A percentile compares a stretch with the other conserved stretches of the same genome.
Evolutionary conservation across 1,140 invertebrate species (phyloP).

Genomic region (Arctopsyche grandis): DNA sequence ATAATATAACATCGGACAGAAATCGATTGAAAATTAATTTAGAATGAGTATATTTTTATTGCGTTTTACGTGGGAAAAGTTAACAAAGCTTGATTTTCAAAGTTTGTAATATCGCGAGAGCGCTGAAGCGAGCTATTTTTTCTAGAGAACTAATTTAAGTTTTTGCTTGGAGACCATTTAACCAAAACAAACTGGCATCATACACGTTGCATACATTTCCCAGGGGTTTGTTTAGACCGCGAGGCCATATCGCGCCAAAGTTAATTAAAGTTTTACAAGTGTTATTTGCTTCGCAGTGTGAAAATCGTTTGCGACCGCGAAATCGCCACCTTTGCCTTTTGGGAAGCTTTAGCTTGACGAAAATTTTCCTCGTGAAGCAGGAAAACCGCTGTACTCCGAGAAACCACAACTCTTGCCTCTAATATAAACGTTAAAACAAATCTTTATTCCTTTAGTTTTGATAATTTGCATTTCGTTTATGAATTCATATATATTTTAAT

Average conservation of each 20-base stretch:
- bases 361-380: background rate
- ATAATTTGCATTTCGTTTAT: background rate
- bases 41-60: too few species aligned
- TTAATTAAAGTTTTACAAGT: constrained; percentile 41
- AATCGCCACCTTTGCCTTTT: constrained; percentile 19
- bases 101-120: too few species aligned
- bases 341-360: background rate
- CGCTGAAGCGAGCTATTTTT: too few species aligned
- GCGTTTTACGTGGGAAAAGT: too few species aligned
- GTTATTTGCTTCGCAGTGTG: background rate
- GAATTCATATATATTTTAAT: background rate
- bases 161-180: constrained; percentile 44
- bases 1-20: too few species aligned
- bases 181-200: constrained; percentile 44
- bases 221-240: constrained; percentile 9
- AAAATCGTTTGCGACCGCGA: constrained; percentile 2
- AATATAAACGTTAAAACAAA: background rate
- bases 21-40: too few species aligned
- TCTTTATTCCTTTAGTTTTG: background rate
- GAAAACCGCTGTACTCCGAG: background rate
- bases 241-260: constrained; percentile 9
- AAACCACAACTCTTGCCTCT: background rate
- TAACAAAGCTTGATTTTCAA: too few species aligned
- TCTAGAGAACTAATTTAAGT: constrained; percentile 47
- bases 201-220: constrained; percentile 28